These are phyloP conservation scores for Nephotettix cincticeps DNA, from an alignment of 1,140 invertebrate species.

Conservation along the genomic window DNA sequence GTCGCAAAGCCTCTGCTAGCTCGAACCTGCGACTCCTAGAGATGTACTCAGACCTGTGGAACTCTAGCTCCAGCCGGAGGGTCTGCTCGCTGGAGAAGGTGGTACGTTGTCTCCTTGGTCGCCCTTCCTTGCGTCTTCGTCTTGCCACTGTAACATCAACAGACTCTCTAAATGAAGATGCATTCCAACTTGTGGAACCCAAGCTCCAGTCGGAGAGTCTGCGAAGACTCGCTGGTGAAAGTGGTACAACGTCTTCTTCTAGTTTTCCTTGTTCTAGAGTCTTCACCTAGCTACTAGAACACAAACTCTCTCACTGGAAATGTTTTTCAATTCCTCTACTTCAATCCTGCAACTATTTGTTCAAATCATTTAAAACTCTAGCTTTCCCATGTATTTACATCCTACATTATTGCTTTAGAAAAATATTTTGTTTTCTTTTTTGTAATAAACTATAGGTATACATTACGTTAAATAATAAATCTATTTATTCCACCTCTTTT, in stretches of 20 bases:
- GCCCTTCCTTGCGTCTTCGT: conserved; percentile 77
- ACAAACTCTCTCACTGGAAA: too few relatives aligned
- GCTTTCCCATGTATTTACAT: too few relatives aligned
- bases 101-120: conserved; percentile 85
- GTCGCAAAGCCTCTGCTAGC: conserved; percentile 73
- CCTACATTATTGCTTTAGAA: too few relatives aligned
- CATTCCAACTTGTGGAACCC: conserved; percentile 69
- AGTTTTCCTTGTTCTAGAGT: conserved; percentile 81
- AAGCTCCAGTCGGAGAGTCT: conserved; percentile 85
- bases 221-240: conserved; percentile 91
- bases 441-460: too few relatives aligned
- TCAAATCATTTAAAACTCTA: too few relatives aligned
- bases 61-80: conserved; percentile 84
- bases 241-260: conserved; percentile 87
- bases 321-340: too few relatives aligned
- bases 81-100: conserved; percentile 95
- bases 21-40: conserved; percentile 82
- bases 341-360: too few relatives aligned
- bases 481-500: too few relatives aligned
- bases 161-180: too few relatives aligned
- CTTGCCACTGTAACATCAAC: conserved; percentile 67
- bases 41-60: conserved; percentile 87
- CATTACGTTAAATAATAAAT: too few relatives aligned
- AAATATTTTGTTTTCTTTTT: too few relatives aligned
- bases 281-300: conserved; percentile 76